These are phyloP conservation scores for Passer montanus DNA, from an alignment of 2,113 vertebrate species.

Conservation along the genomic window DNA sequence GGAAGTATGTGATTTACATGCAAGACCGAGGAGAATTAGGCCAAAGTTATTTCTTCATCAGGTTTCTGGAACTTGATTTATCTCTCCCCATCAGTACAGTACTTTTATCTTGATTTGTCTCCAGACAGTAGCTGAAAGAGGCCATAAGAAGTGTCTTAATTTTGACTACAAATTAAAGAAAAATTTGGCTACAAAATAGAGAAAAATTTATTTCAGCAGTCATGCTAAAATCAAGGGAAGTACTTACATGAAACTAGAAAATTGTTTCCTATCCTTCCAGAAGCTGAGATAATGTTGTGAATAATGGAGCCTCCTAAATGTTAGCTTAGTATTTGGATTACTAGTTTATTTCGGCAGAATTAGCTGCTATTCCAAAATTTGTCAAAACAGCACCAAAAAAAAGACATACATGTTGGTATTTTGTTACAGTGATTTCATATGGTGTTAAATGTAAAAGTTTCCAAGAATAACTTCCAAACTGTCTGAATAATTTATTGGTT, in stretches of 20 bases:
- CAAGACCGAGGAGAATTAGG: not conserved
- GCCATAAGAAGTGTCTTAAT: not conserved
- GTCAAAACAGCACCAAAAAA: not conserved
- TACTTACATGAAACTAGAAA: not conserved
- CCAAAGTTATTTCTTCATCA: not conserved
- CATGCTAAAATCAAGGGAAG: not conserved
- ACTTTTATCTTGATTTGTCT: not conserved
- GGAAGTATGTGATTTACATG: not conserved
- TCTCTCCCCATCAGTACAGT: not conserved
- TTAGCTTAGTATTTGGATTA: not conserved
- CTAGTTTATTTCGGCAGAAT: not conserved
- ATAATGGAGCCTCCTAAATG: not conserved
- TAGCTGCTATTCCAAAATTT: not conserved
- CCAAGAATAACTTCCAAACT: slow-evolving; percentile 21
- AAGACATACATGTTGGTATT: not conserved
- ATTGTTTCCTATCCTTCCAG: not conserved
- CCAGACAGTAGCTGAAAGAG: not conserved
- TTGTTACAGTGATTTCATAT: slow-evolving; percentile 4
- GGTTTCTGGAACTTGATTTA: not conserved
- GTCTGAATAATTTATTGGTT: slow-evolving; percentile 37
- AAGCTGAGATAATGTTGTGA: not conserved
- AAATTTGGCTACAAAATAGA: not conserved
- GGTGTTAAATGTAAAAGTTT: not conserved
- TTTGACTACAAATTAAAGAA: not conserved
- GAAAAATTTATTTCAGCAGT: not conserved